phyloP scores from a whole-genome alignment of 2,888 invertebrate species.

The Ametastegia equiseti region DNA sequence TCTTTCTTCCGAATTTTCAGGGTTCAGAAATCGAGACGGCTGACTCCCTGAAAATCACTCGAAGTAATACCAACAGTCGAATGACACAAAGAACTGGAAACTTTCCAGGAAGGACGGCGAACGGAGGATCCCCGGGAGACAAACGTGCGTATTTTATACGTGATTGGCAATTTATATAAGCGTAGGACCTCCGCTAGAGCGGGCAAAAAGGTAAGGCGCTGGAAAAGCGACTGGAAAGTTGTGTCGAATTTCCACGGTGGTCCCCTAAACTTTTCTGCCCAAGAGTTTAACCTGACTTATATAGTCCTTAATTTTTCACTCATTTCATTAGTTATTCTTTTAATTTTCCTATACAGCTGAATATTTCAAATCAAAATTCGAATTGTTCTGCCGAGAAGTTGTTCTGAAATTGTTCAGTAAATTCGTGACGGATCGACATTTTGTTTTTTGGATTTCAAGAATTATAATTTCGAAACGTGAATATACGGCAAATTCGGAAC shows the following conservation, averaged over 20 bases:
- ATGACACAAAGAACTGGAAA: not conserved
- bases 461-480: too few species aligned
- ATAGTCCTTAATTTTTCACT: not conserved
- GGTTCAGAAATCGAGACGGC: not conserved
- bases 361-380: too few species aligned
- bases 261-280: not conserved
- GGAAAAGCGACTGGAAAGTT: constrained; percentile 11
- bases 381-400: too few species aligned
- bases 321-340: not conserved
- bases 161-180: constrained; percentile 42
- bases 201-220: not conserved
- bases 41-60: not conserved
- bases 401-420: too few species aligned
- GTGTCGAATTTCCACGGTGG: constrained; percentile 22
- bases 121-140: constrained; percentile 33
- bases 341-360: not conserved
- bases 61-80: not conserved
- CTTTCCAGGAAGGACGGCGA: not conserved
- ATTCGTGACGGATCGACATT: too few species aligned
- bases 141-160: constrained; percentile 21
- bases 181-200: not conserved
- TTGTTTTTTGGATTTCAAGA: too few species aligned
- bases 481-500: too few species aligned
- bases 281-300: constrained; percentile 5
- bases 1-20: not conserved